A percentile compares a stretch with the other conserved stretches of the same genome.
Conservation (phyloP, 2,113 vertebrate species). For the Apistogramma diplotaenia region DNA sequence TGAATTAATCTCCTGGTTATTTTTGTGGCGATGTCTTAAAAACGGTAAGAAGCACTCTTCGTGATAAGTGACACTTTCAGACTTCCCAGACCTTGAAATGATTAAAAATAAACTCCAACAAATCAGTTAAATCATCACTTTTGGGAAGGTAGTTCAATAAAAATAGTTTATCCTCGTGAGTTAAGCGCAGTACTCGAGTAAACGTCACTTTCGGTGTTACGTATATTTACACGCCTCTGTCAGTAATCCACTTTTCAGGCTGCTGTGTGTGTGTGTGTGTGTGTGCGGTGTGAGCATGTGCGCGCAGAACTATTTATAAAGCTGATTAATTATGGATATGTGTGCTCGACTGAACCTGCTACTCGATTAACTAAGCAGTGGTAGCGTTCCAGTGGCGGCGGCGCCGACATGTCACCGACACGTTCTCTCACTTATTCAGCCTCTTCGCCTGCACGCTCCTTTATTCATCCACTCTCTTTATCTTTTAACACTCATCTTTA, state of each 20-base stretch:
- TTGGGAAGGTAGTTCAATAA: background rate
- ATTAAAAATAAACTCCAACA: background rate
- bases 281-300: constrained; percentile 26
- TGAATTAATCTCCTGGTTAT: background rate
- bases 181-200: background rate
- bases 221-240: constrained; percentile 25
- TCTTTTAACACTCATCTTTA: constrained; percentile 41
- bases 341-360: constrained; percentile 62
- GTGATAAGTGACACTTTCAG: background rate
- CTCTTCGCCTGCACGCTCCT: constrained; percentile 2
- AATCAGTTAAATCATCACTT: background rate
- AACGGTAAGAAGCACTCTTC: background rate
- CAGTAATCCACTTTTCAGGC: constrained; percentile 10
- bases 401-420: constrained; percentile 38
- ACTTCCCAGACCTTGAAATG: background rate
- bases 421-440: constrained; percentile 31
- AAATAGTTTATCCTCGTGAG: background rate
- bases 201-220: background rate
- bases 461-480: constrained; percentile 23
- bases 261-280: background rate
- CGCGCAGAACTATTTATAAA: constrained; percentile 58
- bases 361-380: constrained; percentile 48
- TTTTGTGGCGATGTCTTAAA: background rate
- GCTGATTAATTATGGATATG: constrained; percentile 66
- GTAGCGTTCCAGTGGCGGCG: constrained; percentile 21